These are phyloP conservation scores for Drosophila baimaii DNA, from an alignment of 1,140 invertebrate species.

Conservation along the genomic window DNA sequence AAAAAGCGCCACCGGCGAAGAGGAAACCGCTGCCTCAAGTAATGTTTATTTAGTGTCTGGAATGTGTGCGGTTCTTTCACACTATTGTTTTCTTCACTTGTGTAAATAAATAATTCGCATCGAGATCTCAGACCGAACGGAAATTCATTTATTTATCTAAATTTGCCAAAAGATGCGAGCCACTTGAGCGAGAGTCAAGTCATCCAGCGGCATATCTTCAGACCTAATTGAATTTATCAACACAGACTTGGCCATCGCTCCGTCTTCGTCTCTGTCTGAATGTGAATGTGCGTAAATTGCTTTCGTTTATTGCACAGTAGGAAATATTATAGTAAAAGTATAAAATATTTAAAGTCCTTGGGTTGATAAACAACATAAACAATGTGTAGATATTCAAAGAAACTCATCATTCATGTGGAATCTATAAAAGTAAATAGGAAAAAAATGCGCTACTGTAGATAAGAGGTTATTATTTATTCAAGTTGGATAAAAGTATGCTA, in stretches of 20 bases:
- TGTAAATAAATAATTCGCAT: constrained; percentile 39
- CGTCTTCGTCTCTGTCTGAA: constrained; percentile 9
- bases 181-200: constrained; percentile 18
- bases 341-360: too few relatives aligned
- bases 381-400: too few relatives aligned
- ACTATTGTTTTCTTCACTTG: constrained; percentile 18
- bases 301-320: constrained; percentile 38
- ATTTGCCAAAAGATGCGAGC: constrained; percentile 42
- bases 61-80: constrained; percentile 27
- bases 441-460: not conserved
- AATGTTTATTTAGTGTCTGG: constrained; percentile 31
- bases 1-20: not conserved
- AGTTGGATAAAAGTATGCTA: too few relatives aligned
- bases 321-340: not conserved
- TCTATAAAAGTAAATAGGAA: not conserved
- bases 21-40: constrained; percentile 1
- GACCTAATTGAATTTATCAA: constrained; percentile 73
- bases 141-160: constrained; percentile 52
- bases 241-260: constrained; percentile 42
- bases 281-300: constrained; percentile 59
- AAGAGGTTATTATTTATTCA: not conserved
- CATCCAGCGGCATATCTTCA: constrained; percentile 18
- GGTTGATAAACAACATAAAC: too few relatives aligned
- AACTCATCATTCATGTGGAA: not conserved
- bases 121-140: constrained; percentile 25